phyloP scores from a whole-genome alignment of 2,888 invertebrate species.

The Dryocosmus kuriphilus region DNA sequence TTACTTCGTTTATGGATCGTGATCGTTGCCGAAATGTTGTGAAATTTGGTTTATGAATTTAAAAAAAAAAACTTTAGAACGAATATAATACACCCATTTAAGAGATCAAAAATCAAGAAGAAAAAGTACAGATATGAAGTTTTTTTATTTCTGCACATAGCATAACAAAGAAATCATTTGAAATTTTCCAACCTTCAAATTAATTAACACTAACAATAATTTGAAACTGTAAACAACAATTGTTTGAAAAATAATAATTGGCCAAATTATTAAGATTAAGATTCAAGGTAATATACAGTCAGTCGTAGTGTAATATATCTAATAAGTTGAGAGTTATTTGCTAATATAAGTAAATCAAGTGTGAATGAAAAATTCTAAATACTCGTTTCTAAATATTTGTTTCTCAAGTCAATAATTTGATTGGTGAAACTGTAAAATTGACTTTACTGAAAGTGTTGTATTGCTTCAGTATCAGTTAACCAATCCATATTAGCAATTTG shows the following conservation, averaged over 20 bases:
- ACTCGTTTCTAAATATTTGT: slow-evolving; percentile 27
- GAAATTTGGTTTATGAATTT: too few relatives aligned
- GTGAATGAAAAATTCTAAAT: slow-evolving; percentile 29
- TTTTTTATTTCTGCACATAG: too few relatives aligned
- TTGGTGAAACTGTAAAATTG: slow-evolving; percentile 17
- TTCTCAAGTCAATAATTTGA: slow-evolving; percentile 16
- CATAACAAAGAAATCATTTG: too few relatives aligned
- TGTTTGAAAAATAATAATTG: too few relatives aligned
- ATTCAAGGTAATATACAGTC: neutral
- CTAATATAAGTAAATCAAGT: slow-evolving; percentile 33
- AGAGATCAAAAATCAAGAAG: too few relatives aligned
- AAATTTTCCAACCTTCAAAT: too few relatives aligned
- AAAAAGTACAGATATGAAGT: too few relatives aligned
- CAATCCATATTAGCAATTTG: slow-evolving; percentile 5
- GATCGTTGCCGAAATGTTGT: neutral
- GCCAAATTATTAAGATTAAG: too few relatives aligned
- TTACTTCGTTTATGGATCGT: neutral
- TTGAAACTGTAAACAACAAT: too few relatives aligned
- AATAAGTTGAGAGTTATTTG: neutral
- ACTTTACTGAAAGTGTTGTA: slow-evolving; percentile 12
- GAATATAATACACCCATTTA: too few relatives aligned
- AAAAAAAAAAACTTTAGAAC: too few relatives aligned
- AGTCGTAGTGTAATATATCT: neutral
- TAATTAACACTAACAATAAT: too few relatives aligned
- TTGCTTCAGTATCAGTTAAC: neutral